Conservation (phyloP, 2,888 invertebrate genomes). For the Elmis aenea region DNA sequence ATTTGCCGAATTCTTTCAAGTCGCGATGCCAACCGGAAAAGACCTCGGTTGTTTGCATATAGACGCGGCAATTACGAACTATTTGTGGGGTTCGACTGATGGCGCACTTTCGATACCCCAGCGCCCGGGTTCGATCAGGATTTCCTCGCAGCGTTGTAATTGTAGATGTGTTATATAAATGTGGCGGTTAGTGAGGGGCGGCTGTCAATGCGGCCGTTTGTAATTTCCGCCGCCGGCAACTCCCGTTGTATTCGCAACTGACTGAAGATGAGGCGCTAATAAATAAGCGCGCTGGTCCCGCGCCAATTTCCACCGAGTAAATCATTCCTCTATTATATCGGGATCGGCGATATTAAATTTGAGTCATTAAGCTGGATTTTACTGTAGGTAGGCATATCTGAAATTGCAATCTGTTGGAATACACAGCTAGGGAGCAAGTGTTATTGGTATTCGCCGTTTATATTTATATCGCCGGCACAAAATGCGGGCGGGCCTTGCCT, state of each 20-base stretch:
- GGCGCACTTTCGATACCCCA: constrained; percentile 3
- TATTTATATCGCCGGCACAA: too few relatives aligned
- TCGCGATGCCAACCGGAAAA: constrained; percentile 25
- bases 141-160: constrained; percentile 25
- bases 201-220: constrained; percentile 30
- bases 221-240: too few relatives aligned
- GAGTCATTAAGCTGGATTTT: constrained; percentile 31
- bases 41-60: constrained; percentile 24
- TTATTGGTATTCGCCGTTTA: constrained; percentile 15
- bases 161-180: constrained; percentile 27
- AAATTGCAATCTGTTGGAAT: constrained; percentile 31
- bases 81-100: constrained; percentile 8
- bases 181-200: constrained; percentile 19
- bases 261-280: constrained; percentile 29
- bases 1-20: constrained; percentile 18
- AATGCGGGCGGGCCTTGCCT: too few relatives aligned
- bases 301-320: too few relatives aligned
- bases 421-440: constrained; percentile 15
- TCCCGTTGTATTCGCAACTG: too few relatives aligned
- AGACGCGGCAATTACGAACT: constrained; percentile 24
- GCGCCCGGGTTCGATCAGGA: constrained; percentile 19
- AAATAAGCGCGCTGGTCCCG: too few relatives aligned
- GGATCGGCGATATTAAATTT: constrained; percentile 31
- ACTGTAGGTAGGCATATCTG: constrained; percentile 25
- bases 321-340: too few relatives aligned